Conservation (phyloP, 2,113 vertebrate genomes). For the Oceanites oceanicus region DNA sequence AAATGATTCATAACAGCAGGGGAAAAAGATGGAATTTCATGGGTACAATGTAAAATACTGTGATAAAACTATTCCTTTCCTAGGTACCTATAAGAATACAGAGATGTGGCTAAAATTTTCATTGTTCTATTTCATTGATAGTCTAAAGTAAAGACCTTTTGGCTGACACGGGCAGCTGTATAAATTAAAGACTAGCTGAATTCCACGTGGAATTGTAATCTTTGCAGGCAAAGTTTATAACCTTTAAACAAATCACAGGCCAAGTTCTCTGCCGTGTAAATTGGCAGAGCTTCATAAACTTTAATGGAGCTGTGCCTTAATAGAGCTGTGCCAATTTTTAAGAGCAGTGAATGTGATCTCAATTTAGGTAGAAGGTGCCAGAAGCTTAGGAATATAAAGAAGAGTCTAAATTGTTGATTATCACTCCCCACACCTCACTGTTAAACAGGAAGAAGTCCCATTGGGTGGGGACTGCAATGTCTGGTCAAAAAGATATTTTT, state of each 20-base stretch:
- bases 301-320: neutral
- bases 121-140: neutral
- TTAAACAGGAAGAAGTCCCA: neutral
- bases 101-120: neutral
- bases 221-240: neutral
- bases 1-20: neutral
- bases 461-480: neutral
- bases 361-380: neutral
- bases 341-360: neutral
- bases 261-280: neutral
- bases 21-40: neutral
- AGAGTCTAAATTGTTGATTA: neutral
- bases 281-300: slow-evolving; percentile 26
- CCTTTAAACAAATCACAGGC: slow-evolving; percentile 22
- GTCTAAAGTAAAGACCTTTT: neutral
- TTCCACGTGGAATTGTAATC: neutral
- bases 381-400: neutral
- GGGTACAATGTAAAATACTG: neutral
- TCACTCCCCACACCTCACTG: neutral
- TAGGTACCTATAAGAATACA: neutral
- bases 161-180: neutral
- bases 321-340: neutral
- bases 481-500: neutral
- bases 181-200: neutral
- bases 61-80: neutral